A percentile compares a stretch with the other conserved stretches of the same genome.
Evolutionary conservation across 2,113 vertebrate species (phyloP).

Genomic region (Taxidea taxus): DNA sequence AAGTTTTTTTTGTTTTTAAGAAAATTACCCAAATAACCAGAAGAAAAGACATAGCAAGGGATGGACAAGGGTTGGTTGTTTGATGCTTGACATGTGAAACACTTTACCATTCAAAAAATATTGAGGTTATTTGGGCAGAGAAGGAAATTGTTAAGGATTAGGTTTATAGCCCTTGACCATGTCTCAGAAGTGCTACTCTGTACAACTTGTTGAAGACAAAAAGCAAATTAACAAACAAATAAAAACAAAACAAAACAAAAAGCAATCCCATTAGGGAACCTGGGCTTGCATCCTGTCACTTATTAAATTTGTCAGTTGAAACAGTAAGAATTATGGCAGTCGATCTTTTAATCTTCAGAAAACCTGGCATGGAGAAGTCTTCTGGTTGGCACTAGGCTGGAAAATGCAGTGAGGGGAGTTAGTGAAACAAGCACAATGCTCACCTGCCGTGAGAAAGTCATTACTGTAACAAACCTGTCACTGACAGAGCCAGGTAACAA

Average conservation of each 20-base stretch:
- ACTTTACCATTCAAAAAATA: conserved; percentile 79
- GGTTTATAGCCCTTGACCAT: conserved; percentile 80
- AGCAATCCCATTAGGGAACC: conserved; percentile 75
- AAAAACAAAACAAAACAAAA: neutral
- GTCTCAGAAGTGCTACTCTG: conserved; percentile 81
- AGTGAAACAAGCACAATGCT: conserved; percentile 65
- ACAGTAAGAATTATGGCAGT: conserved; percentile 79
- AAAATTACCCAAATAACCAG: conserved; percentile 60
- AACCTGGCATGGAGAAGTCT: conserved; percentile 68
- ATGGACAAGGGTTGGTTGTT: conserved; percentile 2
- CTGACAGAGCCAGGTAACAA: conserved; percentile 57
- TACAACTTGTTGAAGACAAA: conserved; percentile 77
- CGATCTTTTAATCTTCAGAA: conserved; percentile 83
- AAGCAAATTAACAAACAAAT: neutral
- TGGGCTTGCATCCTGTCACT: conserved; percentile 81
- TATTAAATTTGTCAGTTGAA: conserved; percentile 84
- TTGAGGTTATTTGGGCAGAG: conserved; percentile 81
- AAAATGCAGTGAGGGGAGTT: conserved; percentile 73
- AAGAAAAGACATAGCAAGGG: neutral
- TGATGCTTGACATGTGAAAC: conserved; percentile 80
- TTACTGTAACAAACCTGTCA: conserved; percentile 65
- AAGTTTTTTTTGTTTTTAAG: conserved; percentile 49
- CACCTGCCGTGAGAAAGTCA: conserved; percentile 67
- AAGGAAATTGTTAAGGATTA: conserved; percentile 88
- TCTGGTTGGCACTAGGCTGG: conserved; percentile 69